A percentile compares a stretch with the other conserved stretches of the same genome.
These are phyloP conservation scores for Agapornis canus DNA, from an alignment of 2,797 vertebrate genomes.

Conservation along the genomic window DNA sequence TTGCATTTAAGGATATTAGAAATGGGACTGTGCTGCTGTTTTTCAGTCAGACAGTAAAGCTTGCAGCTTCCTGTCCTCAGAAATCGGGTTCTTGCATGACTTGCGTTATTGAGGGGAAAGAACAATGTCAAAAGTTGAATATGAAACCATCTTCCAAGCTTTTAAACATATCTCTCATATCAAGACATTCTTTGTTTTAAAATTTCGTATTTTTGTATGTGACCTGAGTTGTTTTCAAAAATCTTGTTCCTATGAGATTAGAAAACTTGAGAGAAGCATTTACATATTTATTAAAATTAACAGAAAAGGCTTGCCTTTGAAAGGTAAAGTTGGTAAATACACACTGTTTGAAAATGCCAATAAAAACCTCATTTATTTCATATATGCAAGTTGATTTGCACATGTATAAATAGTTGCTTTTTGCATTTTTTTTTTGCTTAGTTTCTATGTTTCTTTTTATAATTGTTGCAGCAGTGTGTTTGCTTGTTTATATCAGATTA, in stretches of 20 bases:
- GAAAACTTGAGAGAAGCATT: slow-evolving; percentile 68
- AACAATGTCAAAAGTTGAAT: slow-evolving; percentile 10
- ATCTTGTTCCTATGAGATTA: slow-evolving; percentile 59
- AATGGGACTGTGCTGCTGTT: neutral
- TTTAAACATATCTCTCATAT: slow-evolving; percentile 63
- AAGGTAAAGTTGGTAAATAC: slow-evolving; percentile 69
- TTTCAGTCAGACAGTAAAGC: neutral
- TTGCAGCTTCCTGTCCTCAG: neutral
- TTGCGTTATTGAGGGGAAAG: neutral
- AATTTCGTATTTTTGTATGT: slow-evolving; percentile 69
- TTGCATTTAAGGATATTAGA: neutral
- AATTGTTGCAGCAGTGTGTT: slow-evolving; percentile 45
- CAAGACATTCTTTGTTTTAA: slow-evolving; percentile 65
- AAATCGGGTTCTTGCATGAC: slow-evolving; percentile 30
- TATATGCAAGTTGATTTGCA: slow-evolving; percentile 83
- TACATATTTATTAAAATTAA: slow-evolving; percentile 76
- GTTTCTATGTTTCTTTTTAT: slow-evolving; percentile 56
- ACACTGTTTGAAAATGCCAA: slow-evolving; percentile 78
- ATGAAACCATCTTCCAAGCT: slow-evolving; percentile 22
- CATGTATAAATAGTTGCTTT: slow-evolving; percentile 78
- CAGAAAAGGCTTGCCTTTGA: slow-evolving; percentile 69
- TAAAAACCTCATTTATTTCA: slow-evolving; percentile 77
- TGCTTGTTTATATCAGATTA: slow-evolving; percentile 59
- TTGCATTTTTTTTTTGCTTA: slow-evolving; percentile 69
- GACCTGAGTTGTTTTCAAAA: slow-evolving; percentile 36